Conservation (phyloP, 2,888 invertebrate genomes). For the Andricus quercusramuli region DNA sequence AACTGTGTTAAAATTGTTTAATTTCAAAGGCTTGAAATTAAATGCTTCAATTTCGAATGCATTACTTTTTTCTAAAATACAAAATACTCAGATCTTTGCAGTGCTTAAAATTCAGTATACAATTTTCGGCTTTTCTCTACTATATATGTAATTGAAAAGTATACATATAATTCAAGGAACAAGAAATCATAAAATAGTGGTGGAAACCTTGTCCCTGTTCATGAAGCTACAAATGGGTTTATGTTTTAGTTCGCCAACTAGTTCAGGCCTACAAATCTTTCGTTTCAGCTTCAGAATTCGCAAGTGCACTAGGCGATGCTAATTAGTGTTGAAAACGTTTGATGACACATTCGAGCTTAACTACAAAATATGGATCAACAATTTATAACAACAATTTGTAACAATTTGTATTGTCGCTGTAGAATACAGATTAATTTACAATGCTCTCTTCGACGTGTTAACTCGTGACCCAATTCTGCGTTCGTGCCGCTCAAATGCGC, state of each 20-base stretch:
- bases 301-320: conserved; percentile 7
- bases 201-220: neutral
- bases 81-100: too few relatives aligned
- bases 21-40: too few relatives aligned
- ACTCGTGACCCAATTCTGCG: conserved; percentile 64
- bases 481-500: conserved; percentile 59
- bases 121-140: too few relatives aligned
- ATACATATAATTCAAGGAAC: neutral
- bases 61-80: too few relatives aligned
- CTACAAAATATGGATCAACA: conserved; percentile 61
- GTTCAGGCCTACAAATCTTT: conserved; percentile 6
- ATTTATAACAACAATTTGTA: conserved; percentile 56
- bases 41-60: too few relatives aligned
- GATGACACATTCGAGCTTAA: conserved; percentile 35
- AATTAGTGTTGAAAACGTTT: conserved; percentile 23
- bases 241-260: conserved; percentile 1
- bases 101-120: too few relatives aligned
- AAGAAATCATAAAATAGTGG: neutral
- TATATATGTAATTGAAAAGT: neutral
- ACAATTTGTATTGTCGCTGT: conserved; percentile 49
- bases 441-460: conserved; percentile 55
- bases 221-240: neutral
- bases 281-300: neutral
- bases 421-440: conserved; percentile 54
- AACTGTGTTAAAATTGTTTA: too few relatives aligned